Conservation (phyloP, 2,113 vertebrate species). For the Microcebus jonahi region DNA sequence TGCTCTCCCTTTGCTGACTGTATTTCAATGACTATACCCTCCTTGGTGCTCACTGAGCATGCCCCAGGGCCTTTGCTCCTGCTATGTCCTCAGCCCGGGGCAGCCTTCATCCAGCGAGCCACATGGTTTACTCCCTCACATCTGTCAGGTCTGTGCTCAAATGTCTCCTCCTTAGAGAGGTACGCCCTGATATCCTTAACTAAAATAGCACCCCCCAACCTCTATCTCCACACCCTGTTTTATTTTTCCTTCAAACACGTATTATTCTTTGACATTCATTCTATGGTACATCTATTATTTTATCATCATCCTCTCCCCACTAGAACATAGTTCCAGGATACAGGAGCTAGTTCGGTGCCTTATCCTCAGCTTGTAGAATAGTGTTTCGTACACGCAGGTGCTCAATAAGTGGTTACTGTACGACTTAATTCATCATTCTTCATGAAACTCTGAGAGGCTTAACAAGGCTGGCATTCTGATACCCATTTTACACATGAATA, state of each 20-base stretch:
- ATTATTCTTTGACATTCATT: neutral
- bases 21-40: neutral
- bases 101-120: too few species aligned
- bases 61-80: neutral
- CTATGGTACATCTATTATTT: neutral
- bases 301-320: too few species aligned
- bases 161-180: neutral
- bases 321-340: neutral
- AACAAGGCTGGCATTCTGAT: neutral
- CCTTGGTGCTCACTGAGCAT: neutral
- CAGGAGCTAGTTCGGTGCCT: neutral
- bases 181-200: neutral
- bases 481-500: neutral
- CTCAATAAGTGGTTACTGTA: neutral
- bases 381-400: neutral
- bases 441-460: neutral
- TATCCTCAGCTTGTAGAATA: neutral
- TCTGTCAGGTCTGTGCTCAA: neutral
- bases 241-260: neutral
- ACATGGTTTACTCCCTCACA: neutral
- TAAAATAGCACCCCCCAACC: neutral
- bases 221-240: neutral
- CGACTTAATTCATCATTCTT: neutral
- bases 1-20: neutral
- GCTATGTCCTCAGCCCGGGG: neutral